Base-by-base conservation (phyloP, 2,797 vertebrate species). In the Brachyrhaphis roseni region DNA sequence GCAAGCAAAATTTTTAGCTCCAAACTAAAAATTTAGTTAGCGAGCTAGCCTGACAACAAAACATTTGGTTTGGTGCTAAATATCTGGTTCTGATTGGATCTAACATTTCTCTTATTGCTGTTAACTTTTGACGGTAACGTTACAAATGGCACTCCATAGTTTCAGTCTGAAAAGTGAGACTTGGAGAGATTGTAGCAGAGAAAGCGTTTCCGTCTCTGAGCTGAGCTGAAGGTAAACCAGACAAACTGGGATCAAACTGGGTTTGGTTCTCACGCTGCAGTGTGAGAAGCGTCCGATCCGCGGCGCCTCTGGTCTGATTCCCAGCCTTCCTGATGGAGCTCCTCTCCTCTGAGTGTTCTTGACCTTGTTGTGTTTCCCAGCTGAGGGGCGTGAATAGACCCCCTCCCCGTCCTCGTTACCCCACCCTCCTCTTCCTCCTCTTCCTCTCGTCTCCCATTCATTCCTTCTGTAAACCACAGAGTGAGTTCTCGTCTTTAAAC, bases 261-360 rank as follows among this genome's bases (percentile, higher is more conserved):
- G 28, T 45, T 45, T 82, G 11, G 26, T 80, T 78, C 41, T 26
- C 57, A 59, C 72, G 41, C 26, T 72, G 28, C 45, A 4, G 15
- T 47, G 46, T 47, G 76, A 84, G 6, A 74, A 78, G 80, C 1
- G 13, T 79, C 78, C 77, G 46, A 79, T 85, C 57, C 0, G 66
- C 66, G 78, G 79, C 72, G 28, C 43, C 75, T 20, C 82, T 82
- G 4, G 49, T 87, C 74, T 75, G 78, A 73, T 84, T 85, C 75
- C 71, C 79, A 75, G 80, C 53, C 2, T 11, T 74, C 85, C 83
- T 86, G 86, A 85, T 86, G 84, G 82, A 82, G 73, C 78, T 86
- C 72, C 57, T 74, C 70, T 89, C 75, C 87, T 84, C 80, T 59
- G 82, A 89, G 87, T 86, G 84, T 82, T 86, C 82, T 86, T 84